Base-by-base conservation (phyloP, 2,797 vertebrate species). In the Megalops cyprinoides region DNA sequence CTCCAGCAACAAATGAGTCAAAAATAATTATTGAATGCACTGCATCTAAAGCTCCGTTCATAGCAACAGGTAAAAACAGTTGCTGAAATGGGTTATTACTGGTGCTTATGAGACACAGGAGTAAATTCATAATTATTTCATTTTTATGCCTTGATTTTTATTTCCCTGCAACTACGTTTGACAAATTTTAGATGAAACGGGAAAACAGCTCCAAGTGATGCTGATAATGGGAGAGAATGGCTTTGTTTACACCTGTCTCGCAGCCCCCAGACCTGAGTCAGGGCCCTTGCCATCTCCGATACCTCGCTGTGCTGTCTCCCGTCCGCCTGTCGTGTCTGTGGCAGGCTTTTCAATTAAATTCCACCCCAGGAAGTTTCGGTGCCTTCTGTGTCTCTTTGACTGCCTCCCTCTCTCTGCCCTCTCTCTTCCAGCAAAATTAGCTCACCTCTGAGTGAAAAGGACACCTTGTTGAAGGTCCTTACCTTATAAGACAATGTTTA, bases 401-500 rank as follows among this genome's bases (percentile, higher is more conserved):
- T 83, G 82, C 83, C n/a, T 67, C 82, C 80, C 84, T 84, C 15
- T 77, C 86, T 79, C 84, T 55, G 55, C 49, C 18, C 67, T 12
- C 67, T 39, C 34, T 55, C 71, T 42, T 46, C 80, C 56, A 74
- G 85, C 20, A 67, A 78, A 79, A 51, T 71, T 82, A 53, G 56
- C 78, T 69, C 84, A 79, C 62, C n/a, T 58, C 55, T 69, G 58
- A 83, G 83, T 88, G 82, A 75, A 83, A 85, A 84, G 20, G 76
- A 69, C 71, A 90, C 89, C 90, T 88, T 81, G 69, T 88, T n/a
- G 84, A n/a, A 74, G 34, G 31, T 86, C 87, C 85, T 85, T 82
- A 79, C 92, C 90, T 88, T 92, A 92, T 90, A 94, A 92, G 92
- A 86, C 90, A 83, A 89, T 93, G 91, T 93, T 93, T 92, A 91